Evolutionary conservation across 2,113 vertebrate genomes (phyloP).

Genomic region (Brachyistius frenatus): DNA sequence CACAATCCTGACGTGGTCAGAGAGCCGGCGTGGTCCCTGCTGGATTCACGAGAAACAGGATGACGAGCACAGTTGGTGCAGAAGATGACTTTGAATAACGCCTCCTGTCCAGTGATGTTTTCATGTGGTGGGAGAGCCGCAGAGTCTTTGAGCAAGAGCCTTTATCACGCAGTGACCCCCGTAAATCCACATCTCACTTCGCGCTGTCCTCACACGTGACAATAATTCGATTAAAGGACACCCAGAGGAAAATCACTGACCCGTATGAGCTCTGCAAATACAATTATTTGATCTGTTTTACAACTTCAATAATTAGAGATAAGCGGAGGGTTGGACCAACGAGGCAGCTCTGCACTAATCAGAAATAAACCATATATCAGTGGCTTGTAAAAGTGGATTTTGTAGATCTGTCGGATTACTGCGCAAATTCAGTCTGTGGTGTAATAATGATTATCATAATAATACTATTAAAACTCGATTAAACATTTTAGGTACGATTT

Average conservation of each 20-base stretch:
- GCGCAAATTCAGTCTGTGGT: background rate
- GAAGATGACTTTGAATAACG: background rate
- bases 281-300: constrained; percentile 10
- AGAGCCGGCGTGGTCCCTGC: background rate
- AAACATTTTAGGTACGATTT: background rate
- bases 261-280: constrained; percentile 21
- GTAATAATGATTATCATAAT: background rate
- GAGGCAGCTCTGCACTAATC: constrained; percentile 5
- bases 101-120: background rate
- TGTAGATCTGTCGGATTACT: constrained; percentile 7
- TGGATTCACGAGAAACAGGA: background rate
- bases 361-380: no score
- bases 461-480: background rate
- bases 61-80: constrained; percentile 8
- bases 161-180: background rate
- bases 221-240: background rate
- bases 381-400: background rate
- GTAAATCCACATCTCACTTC: background rate
- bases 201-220: background rate
- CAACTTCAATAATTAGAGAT: background rate
- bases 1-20: constrained; percentile 3
- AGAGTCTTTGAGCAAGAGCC: background rate
- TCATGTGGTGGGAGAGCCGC: background rate
- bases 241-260: background rate
- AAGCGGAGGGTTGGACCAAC: background rate